Base-by-base conservation (phyloP, 1,140 invertebrate species). In the Littorina saxatilis region DNA sequence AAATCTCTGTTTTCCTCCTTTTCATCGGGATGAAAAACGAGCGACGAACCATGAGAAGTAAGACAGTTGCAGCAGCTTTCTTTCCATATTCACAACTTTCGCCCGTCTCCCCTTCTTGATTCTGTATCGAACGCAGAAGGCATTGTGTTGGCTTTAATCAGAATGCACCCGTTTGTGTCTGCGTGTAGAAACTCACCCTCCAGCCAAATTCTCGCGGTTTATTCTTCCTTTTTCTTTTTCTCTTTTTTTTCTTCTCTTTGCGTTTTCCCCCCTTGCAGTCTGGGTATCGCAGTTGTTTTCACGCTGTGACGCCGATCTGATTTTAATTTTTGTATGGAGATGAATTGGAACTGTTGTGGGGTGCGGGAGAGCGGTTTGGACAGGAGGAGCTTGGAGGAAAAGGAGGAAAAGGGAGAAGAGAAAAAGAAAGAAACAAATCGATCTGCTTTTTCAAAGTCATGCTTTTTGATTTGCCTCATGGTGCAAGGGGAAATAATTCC, bases 71-170 rank as follows among this genome's bases (percentile, higher is more conserved):
- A 39, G 70, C 58, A 39, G 70, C 58, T 61, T 73, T 43, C 39
- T 23, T 73, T 73, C 70, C 23, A 27, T n/a, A 23, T 23, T 29
- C 70, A 39, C 70, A 32, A n/a, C 37, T 43, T n/a, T 37, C 23
- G 43, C 70, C 40, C 37, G 35, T 37, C 70, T n/a, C 40, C n/a
- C 32, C 43, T 43, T 43, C 20, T 73, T 43, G n/a, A 5, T 20
- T 39, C 35, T 39, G n/a, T 20, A 73, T 73, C 70, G 70, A 73
- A 73, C 70, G 37, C 70, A 17, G 43, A 43, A 73, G 70, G 23
- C 70, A 73, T 73, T 73, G 70, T 73, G 40, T 73, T 73, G 32
- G 39, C 43, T 43, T 73, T 73, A 73, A 73, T 73, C 70, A 73
- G 40, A 73, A 32, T 39, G 70, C n/a, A n/a, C 29, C 37, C 39